Evolutionary conservation across 2,113 vertebrate genomes (phyloP).

Genomic region (Hemibagrus wyckioides): DNA sequence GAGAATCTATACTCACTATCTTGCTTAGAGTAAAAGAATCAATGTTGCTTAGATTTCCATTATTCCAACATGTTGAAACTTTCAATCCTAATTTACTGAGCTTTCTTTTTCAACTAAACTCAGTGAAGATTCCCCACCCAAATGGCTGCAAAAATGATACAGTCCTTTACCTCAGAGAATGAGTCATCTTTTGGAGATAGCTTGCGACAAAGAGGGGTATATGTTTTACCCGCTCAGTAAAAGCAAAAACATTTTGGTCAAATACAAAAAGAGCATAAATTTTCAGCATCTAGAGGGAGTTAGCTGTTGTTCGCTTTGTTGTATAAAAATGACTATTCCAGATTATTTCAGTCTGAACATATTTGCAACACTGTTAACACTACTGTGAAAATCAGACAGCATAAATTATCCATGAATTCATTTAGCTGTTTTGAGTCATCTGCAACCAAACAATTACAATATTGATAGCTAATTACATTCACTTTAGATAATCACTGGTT

Average conservation of each 20-base stretch:
- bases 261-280: neutral
- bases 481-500: neutral
- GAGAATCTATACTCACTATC: conserved; percentile 63
- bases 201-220: conserved; percentile 7
- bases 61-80: neutral
- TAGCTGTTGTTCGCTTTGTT: neutral
- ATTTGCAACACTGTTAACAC: neutral
- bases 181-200: conserved; percentile 48
- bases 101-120: neutral
- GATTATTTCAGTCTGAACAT: neutral
- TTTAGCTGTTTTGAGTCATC: neutral
- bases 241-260: neutral
- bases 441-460: neutral
- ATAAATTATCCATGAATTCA: neutral
- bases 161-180: conserved; percentile 35
- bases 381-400: neutral
- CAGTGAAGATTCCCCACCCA: conserved; percentile 11
- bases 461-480: neutral
- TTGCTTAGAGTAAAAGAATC: conserved; percentile 19
- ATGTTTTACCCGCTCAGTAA: conserved; percentile 3
- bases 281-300: neutral
- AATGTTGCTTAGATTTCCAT: conserved; percentile 21
- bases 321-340: neutral
- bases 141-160: conserved; percentile 30
- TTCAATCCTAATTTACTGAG: neutral